Evolutionary conservation across 2,113 vertebrate species (phyloP), one percentile per base, ranked within the genome.

Genomic region (Vireo altiloquus): DNA sequence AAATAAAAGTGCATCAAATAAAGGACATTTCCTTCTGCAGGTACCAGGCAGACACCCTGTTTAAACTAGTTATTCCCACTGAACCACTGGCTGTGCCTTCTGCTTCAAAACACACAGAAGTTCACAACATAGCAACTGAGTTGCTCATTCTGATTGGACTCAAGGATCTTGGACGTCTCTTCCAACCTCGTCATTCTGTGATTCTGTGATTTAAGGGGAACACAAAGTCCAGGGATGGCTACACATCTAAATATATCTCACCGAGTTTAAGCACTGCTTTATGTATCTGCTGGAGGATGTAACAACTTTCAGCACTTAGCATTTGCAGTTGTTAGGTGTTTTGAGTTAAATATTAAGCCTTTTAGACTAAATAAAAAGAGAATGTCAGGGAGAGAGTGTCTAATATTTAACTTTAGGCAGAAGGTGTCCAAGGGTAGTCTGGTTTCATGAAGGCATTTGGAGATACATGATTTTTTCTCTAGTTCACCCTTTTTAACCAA

Each of bases 301-400:
- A 71, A 61, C 57, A 69, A 69, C 31, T 37, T 50, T 56, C 65
- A 78, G 70, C 77, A 61, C 78, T 92, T 79, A 37, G 14, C 71
- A 20, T 85, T 70, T 50, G 44, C 74, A 39, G 68, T 78, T 70
- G 64, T 85, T 63, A 40, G 13, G 54, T 24, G 61, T 96, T 97
- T 94, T 72, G 49, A 89, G 92, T 97, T 97, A 97, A 97, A 97
- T 77, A 93, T 94, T 95, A 96, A 96, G 46, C 81, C 89, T 96
- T 94, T 89, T 82, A 94, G 60, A 52, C 52, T 24, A 87, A 93
- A 92, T 25, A 95, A 64, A 66, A 70, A 70, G 68, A 49, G 20
- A 60, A 50, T 33, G 27, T 56, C 42, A 61, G 42, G 40, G 35
- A 82, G 27, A 70, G 42, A 74, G 39, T 60, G 80, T 93, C 85